Conservation (phyloP, 2,113 vertebrate species). For the Turnix velox region DNA sequence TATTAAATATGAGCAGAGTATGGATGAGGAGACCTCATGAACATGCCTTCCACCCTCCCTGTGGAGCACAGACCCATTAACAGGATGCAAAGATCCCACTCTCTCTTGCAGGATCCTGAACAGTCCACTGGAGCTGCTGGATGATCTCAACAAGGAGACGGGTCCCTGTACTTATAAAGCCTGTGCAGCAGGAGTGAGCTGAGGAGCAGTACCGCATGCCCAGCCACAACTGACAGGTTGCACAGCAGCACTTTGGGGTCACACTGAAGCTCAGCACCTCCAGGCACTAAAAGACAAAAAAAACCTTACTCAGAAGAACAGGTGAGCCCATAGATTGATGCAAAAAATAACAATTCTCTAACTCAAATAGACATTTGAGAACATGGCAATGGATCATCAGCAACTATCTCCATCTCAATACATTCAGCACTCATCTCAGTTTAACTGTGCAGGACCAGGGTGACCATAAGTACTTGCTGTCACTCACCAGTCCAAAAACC, state of each 20-base stretch:
- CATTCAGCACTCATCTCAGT: not conserved
- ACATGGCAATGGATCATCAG: not conserved
- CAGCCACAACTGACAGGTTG: not conserved
- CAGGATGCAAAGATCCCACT: fast-evolving
- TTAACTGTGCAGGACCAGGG: not conserved
- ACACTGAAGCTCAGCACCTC: not conserved
- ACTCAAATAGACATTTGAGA: not conserved
- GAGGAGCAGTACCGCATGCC: fast-evolving
- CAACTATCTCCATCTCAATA: not conserved
- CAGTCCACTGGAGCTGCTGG: not conserved
- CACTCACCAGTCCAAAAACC: not conserved
- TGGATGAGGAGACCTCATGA: not conserved
- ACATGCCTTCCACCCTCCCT: fast-evolving
- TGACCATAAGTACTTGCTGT: not conserved
- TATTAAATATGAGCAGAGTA: not conserved
- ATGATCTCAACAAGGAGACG: not conserved
- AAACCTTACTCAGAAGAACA: not conserved
- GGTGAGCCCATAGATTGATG: not conserved
- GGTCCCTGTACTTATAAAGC: not conserved
- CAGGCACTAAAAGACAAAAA: not conserved
- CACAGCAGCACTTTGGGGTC: not conserved
- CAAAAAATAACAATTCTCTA: conserved; percentile 36
- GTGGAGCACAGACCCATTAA: fast-evolving
- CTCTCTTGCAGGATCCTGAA: not conserved
- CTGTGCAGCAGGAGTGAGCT: not conserved